These are phyloP conservation scores for Drusus annulatus DNA, from an alignment of 1,140 invertebrate genomes.

Conservation along the genomic window DNA sequence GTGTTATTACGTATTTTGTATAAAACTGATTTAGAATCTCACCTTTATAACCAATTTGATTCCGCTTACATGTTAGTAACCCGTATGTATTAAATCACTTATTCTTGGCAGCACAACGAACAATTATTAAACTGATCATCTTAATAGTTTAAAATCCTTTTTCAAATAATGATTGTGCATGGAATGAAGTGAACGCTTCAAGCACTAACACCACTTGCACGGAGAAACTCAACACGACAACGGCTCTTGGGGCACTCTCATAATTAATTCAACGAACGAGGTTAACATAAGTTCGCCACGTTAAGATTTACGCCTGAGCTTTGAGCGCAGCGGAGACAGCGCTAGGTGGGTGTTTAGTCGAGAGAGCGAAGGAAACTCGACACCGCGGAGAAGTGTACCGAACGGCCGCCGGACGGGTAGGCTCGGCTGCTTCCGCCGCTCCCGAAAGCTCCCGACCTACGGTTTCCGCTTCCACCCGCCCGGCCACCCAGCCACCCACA, in stretches of 20 bases:
- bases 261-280: slow-evolving; percentile 12
- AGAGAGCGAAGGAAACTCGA: not conserved
- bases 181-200: not conserved
- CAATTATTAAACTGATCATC: slow-evolving; percentile 9
- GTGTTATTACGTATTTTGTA: no score
- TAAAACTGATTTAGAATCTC: no score
- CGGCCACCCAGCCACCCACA: slow-evolving; percentile 18
- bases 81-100: not conserved
- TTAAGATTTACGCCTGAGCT: slow-evolving; percentile 5
- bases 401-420: slow-evolving; percentile 32
- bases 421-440: slow-evolving; percentile 10
- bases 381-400: slow-evolving; percentile 22
- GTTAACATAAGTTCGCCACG: slow-evolving; percentile 19
- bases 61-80: not conserved
- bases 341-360: slow-evolving; percentile 1
- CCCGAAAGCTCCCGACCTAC: slow-evolving; percentile 21
- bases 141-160: no score
- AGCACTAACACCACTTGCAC: slow-evolving; percentile 1
- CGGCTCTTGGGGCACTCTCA: not conserved
- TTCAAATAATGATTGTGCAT: no score
- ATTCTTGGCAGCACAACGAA: not conserved
- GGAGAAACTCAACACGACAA: not conserved
- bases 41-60: no score
- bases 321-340: not conserved
- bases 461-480: not conserved